These are phyloP conservation scores for Gracilinanus agilis DNA, from an alignment of 2,113 vertebrate species.

Conservation along the genomic window DNA sequence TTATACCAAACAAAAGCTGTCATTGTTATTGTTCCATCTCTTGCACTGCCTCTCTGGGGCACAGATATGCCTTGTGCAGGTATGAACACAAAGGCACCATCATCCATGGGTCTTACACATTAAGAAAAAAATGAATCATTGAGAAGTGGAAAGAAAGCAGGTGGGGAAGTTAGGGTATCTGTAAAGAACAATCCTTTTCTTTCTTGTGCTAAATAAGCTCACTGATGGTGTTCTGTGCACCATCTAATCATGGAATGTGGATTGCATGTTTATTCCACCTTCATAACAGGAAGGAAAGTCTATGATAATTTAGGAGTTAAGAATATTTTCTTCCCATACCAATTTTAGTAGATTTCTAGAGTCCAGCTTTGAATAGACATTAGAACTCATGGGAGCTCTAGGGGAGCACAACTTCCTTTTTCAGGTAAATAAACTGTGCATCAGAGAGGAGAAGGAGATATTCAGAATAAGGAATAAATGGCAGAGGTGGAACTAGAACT, in stretches of 20 bases:
- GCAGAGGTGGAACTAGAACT: not conserved
- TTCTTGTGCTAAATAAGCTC: not conserved
- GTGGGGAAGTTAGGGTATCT: not conserved
- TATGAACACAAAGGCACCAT: not conserved
- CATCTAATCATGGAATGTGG: not conserved
- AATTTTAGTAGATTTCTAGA: not conserved
- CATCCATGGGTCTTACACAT: not conserved
- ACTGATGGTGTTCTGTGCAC: not conserved
- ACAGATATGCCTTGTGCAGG: rapidly evolving
- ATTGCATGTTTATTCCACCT: not conserved
- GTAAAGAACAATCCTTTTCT: not conserved
- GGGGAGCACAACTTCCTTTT: not conserved
- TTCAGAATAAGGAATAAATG: not conserved
- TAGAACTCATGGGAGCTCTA: not conserved
- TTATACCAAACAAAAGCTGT: not conserved
- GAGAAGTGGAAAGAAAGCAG: not conserved
- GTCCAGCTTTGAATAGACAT: not conserved
- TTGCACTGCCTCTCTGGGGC: not conserved
- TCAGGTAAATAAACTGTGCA: not conserved
- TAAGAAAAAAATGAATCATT: not conserved
- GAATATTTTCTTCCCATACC: not conserved
- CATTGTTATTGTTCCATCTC: not conserved
- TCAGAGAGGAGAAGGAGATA: not conserved
- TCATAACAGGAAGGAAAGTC: not conserved
- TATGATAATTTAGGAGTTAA: not conserved